Evolutionary conservation across 1,140 invertebrate species (phyloP).

Genomic region (Diprion similis): DNA sequence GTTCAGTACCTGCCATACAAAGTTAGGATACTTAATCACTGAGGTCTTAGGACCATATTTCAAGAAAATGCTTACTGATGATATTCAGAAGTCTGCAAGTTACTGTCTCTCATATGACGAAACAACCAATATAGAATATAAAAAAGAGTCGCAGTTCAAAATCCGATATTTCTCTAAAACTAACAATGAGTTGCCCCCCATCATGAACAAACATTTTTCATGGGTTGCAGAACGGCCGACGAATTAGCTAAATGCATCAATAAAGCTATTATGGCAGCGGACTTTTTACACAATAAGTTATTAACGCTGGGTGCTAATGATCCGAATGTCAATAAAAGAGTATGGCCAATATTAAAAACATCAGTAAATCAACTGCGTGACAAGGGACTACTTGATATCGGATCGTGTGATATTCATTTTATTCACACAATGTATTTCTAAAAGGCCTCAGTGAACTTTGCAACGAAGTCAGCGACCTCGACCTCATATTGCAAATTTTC

Average conservation of each 20-base stretch:
- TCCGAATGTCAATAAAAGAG: conserved; percentile 15
- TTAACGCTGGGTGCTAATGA: conserved; percentile 3
- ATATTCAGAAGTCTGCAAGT: neutral
- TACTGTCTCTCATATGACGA: conserved; percentile 19
- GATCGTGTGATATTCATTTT: conserved; percentile 24
- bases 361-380: neutral
- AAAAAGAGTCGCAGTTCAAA: conserved; percentile 27
- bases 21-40: neutral
- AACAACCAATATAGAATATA: conserved; percentile 18
- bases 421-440: conserved; percentile 27
- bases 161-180: conserved; percentile 24
- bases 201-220: conserved; percentile 24
- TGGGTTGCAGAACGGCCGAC: conserved; percentile 23
- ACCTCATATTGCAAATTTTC: conserved; percentile 22
- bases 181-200: conserved; percentile 17
- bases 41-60: conserved; percentile 1
- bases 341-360: conserved; percentile 17
- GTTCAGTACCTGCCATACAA: neutral
- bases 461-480: too few species aligned
- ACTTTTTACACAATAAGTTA: neutral
- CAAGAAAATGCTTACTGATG: neutral
- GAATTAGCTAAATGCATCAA: conserved; percentile 21
- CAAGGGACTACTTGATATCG: conserved; percentile 15
- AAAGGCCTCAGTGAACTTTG: conserved; percentile 22
- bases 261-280: conserved; percentile 16